Base-by-base conservation (phyloP, 1,140 invertebrate genomes). In the Brachionus koreanus region DNA sequence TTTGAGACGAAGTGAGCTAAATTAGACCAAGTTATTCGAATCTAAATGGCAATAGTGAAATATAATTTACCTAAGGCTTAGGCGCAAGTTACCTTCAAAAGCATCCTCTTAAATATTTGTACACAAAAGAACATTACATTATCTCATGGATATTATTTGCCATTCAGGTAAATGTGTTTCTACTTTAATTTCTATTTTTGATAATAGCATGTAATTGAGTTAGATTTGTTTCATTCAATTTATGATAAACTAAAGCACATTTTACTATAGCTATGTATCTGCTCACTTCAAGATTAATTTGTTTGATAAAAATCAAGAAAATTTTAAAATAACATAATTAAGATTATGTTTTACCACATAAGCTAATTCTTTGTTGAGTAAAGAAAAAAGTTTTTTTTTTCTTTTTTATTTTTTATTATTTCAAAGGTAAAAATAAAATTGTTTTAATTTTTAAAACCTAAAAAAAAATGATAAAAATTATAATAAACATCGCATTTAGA, bases 261-360 rank as follows among this genome's bases (percentile, higher is more conserved):
- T 69, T 69, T 39, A 69, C 65, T 57, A 7, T 46, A 2, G 43
- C 43, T 12, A 46, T 46, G n/a, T n/a, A 46, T n/a, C 10, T 10
- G 43, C n/a, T n/a, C 10, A 12, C 5, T 46, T 46, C n/a, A 69
- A 69, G 65, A 69, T 69, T 69, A 69, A 69, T 69, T 69, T 69
- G 33, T 69, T 69, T 39, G 65, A 69, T 69, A 69, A 69, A 69
- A 69, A 69, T 69, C 65, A 69, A 69, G 65, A 69, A 29, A 69
- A 69, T 39, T 69, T 65, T 65, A 65, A 65, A 65, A 65, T 65
- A 65, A 65, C 63, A 65, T 65, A 65, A 65, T 65, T 65, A 65
- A 65, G 63, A 33, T 65, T 65, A 65, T 33, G 12, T 65, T 65
- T 65, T 25, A 65, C 29, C 63, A 57, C 49, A 57, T 57, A 57